phyloP scores from a whole-genome alignment of 1,140 invertebrate species.

The Campoletis sonorensis region DNA sequence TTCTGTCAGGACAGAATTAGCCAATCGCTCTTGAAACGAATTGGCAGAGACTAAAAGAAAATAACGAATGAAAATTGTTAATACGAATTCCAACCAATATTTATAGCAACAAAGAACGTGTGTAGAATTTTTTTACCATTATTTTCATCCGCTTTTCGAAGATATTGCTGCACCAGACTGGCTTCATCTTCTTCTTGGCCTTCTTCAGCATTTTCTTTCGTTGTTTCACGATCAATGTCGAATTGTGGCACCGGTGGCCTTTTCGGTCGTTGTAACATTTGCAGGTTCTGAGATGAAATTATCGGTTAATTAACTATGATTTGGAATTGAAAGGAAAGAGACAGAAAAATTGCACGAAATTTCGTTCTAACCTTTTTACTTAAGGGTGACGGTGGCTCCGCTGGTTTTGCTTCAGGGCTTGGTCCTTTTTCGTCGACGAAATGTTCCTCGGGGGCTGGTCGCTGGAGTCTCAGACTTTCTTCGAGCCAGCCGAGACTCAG shows the following conservation, averaged over 20 bases:
- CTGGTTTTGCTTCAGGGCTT: constrained; percentile 50
- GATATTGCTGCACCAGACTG: constrained; percentile 67
- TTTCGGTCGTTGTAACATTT: constrained; percentile 68
- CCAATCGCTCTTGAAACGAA: constrained; percentile 47
- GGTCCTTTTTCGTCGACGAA: constrained; percentile 72
- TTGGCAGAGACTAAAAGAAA: constrained; percentile 48
- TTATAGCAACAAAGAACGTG: too few species aligned
- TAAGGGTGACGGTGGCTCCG: constrained; percentile 78
- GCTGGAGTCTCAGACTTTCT: constrained; percentile 82
- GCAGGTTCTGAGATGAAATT: constrained; percentile 64
- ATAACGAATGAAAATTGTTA: neutral
- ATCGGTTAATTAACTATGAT: constrained; percentile 24
- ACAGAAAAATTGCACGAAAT: constrained; percentile 32
- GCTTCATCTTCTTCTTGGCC: constrained; percentile 54
- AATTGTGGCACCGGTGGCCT: constrained; percentile 61
- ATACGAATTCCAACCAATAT: neutral
- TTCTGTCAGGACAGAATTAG: neutral
- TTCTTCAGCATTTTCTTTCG: constrained; percentile 33
- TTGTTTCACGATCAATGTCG: constrained; percentile 53
- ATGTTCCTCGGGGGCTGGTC: constrained; percentile 79
- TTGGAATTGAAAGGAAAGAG: constrained; percentile 25
- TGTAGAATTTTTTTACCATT: neutral
- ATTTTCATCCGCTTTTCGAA: constrained; percentile 58
- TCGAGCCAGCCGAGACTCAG: constrained; percentile 85
- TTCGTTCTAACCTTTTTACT: constrained; percentile 77